Evolutionary conservation across 2,797 vertebrate species (phyloP).

Genomic region (Karalla daura): DNA sequence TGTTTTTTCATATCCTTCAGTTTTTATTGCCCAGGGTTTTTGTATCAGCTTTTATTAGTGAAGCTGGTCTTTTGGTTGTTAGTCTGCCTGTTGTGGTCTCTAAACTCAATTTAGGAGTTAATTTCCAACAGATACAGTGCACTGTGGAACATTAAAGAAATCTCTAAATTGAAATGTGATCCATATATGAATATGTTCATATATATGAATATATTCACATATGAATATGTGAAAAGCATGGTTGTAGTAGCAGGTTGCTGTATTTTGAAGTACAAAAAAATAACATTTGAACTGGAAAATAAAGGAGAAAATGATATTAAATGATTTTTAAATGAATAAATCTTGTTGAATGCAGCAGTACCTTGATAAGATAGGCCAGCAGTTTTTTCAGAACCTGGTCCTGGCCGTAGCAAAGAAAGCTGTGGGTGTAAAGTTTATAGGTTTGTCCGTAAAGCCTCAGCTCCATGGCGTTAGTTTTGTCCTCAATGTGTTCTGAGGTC

Average conservation of each 20-base stretch:
- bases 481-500: constrained; percentile 66
- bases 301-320: too few species aligned
- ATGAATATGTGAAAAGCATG: background rate
- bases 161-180: too few species aligned
- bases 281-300: background rate
- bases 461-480: constrained; percentile 58
- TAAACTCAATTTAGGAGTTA: too few species aligned
- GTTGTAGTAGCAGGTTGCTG: background rate
- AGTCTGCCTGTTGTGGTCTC: too few species aligned
- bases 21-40: too few species aligned
- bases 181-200: too few species aligned
- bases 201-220: too few species aligned
- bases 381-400: constrained; percentile 80
- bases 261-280: background rate
- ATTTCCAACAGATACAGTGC: background rate
- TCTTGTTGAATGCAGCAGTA: constrained; percentile 24
- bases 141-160: background rate
- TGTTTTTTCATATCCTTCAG: too few species aligned
- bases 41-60: too few species aligned
- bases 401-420: constrained; percentile 88
- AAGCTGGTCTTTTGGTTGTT: too few species aligned
- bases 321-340: too few species aligned
- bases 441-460: constrained; percentile 84
- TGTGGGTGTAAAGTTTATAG: constrained; percentile 88
- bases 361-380: constrained; percentile 70